Evolutionary conservation across 1,140 invertebrate species (phyloP), one percentile per base, ranked within the genome.

Genomic region (Grapholita molesta): DNA sequence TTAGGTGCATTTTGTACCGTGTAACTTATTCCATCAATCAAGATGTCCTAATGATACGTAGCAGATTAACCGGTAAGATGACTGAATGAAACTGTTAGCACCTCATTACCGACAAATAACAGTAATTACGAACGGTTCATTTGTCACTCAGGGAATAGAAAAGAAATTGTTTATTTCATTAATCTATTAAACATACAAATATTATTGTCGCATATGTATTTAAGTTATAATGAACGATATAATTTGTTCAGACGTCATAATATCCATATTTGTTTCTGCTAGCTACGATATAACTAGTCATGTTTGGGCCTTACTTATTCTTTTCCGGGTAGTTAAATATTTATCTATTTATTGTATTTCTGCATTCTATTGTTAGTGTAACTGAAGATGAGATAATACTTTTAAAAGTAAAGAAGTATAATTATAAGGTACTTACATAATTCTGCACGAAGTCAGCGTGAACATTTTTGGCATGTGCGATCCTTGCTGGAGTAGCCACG

Each of bases 401-500:
- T 35, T 48, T 70, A 23, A 15, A 18, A 33, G 55, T 66, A 68
- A 69, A 61, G 48, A 53, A 30, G 64, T 32, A 48, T 57, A 66
- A 69, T 33, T 23, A 8, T 30, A 38, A 53, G 7, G n/a, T 53
- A 93, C 93, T 93, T 85, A 94, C 93, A 76, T 94, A 94, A 72
- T 94, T 93, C 80, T 94, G 93, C 64, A 93, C 74, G 72, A 94
- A 93, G 72, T 93, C 93, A 8, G 91, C 89, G 67, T 93, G 92
- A 8, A 93, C 88, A 72, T 93, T 92, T 78, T 94, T 94, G n/a
- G 86, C 82, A 83, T 76, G 15, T 74, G 72, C 71, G 25, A 75
- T 48, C 33, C 72, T 52, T 15, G 75, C 35, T 52, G 74, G 42
- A 38, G 53, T 71, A 48, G 74, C 66, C 12, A 65, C 69, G 18